A percentile compares a stretch with the other conserved stretches of the same genome.
Evolutionary conservation across 2,797 vertebrate species (phyloP).

Genomic region (Hafferia zeledoni): DNA sequence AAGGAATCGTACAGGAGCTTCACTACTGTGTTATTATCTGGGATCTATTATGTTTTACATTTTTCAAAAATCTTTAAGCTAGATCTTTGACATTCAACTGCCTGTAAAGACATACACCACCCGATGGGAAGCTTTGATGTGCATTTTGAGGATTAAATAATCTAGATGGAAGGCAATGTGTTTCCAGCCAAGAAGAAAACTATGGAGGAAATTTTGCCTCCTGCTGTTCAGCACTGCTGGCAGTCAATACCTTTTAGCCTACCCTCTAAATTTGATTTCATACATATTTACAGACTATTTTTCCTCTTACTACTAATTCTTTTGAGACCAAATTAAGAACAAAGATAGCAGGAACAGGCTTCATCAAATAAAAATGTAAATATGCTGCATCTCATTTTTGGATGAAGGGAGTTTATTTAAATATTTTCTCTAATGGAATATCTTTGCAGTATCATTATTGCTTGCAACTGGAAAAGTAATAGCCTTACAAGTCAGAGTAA

Average conservation of each 20-base stretch:
- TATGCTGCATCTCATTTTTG: conserved; percentile 81
- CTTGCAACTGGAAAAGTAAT: conserved; percentile 71
- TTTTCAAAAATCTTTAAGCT: conserved; percentile 91
- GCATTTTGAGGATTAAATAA: conserved; percentile 97
- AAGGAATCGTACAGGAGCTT: conserved; percentile 78
- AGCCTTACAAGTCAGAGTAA: conserved; percentile 64
- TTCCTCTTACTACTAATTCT: conserved; percentile 84
- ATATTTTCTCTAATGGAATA: conserved; percentile 79
- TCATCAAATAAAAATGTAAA: conserved; percentile 88
- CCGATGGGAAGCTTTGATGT: conserved; percentile 93
- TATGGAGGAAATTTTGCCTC: conserved; percentile 89
- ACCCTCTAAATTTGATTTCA: conserved; percentile 85
- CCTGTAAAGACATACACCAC: conserved; percentile 88
- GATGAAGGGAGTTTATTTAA: conserved; percentile 80
- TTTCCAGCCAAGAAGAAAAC: conserved; percentile 85
- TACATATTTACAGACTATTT: conserved; percentile 86
- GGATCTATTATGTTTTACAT: conserved; percentile 92
- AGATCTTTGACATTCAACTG: conserved; percentile 91
- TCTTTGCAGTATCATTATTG: conserved; percentile 73
- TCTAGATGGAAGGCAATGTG: conserved; percentile 89
- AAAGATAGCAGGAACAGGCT: conserved; percentile 80
- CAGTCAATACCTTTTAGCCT: conserved; percentile 87
- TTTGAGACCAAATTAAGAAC: conserved; percentile 84
- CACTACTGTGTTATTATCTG: conserved; percentile 89
- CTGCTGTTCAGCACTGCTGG: conserved; percentile 84